A percentile compares a stretch with the other conserved stretches of the same genome.
Conservation (phyloP, 2,113 vertebrate genomes). For the Corythaeola cristata region DNA sequence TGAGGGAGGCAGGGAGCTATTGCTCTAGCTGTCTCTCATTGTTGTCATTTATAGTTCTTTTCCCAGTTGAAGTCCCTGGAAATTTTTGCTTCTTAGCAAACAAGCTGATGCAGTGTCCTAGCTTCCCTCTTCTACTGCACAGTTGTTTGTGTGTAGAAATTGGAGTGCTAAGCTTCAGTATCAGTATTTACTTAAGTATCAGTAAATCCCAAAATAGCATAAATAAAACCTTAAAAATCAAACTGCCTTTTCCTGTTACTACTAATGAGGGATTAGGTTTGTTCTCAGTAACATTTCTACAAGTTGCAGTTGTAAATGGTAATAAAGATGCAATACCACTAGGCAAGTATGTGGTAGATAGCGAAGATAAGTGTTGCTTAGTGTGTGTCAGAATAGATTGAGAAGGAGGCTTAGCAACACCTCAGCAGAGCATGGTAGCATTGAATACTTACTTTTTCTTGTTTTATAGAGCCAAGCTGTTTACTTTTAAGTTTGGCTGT, state of each 20-base stretch:
- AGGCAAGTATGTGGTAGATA: background rate
- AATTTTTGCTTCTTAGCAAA: background rate
- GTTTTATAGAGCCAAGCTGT: background rate
- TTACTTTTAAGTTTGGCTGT: background rate
- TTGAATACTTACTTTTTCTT: background rate
- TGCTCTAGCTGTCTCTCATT: background rate
- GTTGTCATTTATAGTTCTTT: background rate
- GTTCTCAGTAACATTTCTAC: background rate
- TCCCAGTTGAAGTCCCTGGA: background rate
- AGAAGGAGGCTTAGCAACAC: background rate
- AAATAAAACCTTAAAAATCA: constrained; percentile 48
- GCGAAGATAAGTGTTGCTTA: background rate
- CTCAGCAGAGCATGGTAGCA: background rate
- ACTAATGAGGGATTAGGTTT: background rate
- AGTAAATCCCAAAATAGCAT: constrained; percentile 46
- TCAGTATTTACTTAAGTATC: constrained; percentile 19
- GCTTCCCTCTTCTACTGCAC: background rate
- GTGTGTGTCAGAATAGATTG: background rate
- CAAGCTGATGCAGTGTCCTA: background rate
- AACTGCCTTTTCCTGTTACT: constrained; percentile 32
- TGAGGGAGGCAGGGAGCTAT: background rate
- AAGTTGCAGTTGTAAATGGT: background rate
- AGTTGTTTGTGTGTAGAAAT: background rate
- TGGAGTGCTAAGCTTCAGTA: background rate
- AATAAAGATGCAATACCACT: background rate